These are phyloP conservation scores for Leucopternis melanops DNA, from an alignment of 2,113 vertebrate species.

Conservation along the genomic window DNA sequence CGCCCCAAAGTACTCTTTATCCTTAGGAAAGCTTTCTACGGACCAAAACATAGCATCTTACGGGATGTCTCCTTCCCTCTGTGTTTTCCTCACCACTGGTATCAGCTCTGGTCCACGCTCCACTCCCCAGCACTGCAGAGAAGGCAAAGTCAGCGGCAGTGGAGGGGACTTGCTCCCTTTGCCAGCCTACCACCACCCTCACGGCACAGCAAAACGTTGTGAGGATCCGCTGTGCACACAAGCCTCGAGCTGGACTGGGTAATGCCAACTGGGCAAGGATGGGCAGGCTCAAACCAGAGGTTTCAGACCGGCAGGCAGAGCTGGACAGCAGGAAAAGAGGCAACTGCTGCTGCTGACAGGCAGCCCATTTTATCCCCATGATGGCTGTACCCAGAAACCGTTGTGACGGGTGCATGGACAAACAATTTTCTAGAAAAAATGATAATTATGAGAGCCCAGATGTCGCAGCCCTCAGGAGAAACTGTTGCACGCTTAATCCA, in stretches of 20 bases:
- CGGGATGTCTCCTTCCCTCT: neutral
- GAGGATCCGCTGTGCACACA: neutral
- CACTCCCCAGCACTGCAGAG: neutral
- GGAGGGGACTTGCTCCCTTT: neutral
- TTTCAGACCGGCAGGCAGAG: neutral
- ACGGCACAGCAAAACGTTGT: accelerated
- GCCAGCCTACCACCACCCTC: neutral
- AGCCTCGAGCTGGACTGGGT: neutral
- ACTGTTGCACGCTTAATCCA: neutral
- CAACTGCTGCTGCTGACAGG: neutral
- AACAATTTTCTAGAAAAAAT: neutral
- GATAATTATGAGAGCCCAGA: neutral
- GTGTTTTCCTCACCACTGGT: neutral
- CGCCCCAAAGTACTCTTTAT: neutral
- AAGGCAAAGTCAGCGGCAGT: neutral
- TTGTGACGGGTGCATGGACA: neutral
- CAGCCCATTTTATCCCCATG: neutral
- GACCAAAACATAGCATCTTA: neutral
- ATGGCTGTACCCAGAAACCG: neutral
- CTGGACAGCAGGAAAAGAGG: neutral
- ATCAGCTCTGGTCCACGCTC: neutral
- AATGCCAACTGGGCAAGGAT: neutral
- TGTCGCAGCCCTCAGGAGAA: neutral
- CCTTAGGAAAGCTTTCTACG: neutral
- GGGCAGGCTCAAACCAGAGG: neutral